phyloP scores from a whole-genome alignment of 2,797 vertebrate genomes.

The Rhinichthys osculus region DNA sequence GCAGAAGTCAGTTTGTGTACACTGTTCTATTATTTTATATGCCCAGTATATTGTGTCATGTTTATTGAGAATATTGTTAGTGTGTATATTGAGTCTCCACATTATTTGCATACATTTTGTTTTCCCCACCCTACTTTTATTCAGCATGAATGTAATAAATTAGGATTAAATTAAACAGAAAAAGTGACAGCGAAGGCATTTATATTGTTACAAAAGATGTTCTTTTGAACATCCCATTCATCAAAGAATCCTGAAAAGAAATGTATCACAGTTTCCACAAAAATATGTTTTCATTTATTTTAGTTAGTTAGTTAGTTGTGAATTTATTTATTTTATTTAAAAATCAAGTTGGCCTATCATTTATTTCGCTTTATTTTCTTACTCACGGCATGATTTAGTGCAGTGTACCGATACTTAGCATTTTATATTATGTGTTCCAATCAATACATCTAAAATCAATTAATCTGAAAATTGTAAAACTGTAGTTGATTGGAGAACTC shows the following conservation, averaged over 20 bases:
- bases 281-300: background rate
- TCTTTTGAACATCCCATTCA: background rate
- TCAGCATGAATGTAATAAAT: too few relatives aligned
- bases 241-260: too few relatives aligned
- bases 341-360: background rate
- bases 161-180: background rate
- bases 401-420: conserved; percentile 25
- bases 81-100: background rate
- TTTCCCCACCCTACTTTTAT: background rate
- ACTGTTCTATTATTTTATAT: background rate
- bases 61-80: background rate
- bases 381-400: background rate
- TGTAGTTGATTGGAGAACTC: background rate
- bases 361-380: background rate
- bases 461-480: background rate
- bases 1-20: background rate
- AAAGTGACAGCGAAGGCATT: too few relatives aligned
- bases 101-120: too few relatives aligned
- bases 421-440: background rate
- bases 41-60: background rate
- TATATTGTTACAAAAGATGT: background rate
- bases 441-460: background rate
- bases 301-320: too few relatives aligned
- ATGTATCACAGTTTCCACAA: too few relatives aligned
- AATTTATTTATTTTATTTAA: background rate